Evolutionary conservation across 1,140 invertebrate species (phyloP).

Genomic region (Tribolium madens): DNA sequence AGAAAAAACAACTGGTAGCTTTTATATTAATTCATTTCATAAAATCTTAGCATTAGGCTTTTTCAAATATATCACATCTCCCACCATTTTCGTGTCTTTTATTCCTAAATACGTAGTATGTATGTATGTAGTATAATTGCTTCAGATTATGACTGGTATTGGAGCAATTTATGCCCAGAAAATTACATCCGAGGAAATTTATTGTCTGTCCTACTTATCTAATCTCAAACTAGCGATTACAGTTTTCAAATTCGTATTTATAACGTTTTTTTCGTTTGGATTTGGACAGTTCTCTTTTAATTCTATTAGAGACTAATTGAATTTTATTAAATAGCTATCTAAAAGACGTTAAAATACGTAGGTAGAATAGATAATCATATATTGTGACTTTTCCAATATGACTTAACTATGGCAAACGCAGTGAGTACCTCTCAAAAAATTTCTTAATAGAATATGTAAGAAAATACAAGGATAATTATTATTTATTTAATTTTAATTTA

Average conservation of each 20-base stretch:
- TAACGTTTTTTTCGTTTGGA: background rate
- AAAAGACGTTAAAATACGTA: background rate
- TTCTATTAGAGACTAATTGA: background rate
- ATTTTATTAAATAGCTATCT: background rate
- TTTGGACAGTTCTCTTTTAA: background rate
- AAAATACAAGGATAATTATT: too few species aligned
- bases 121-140: too few species aligned
- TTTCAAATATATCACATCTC: too few species aligned
- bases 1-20: too few species aligned
- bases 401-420: background rate
- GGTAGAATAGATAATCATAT: too few species aligned
- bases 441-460: too few species aligned
- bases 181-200: background rate
- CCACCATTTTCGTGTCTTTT: too few species aligned
- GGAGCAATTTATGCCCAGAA: background rate
- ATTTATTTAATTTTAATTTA: too few species aligned
- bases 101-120: too few species aligned
- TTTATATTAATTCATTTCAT: too few species aligned
- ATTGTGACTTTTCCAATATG: background rate
- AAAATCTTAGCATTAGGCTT: too few species aligned
- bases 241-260: background rate
- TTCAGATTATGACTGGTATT: too few species aligned
- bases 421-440: background rate
- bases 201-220: background rate
- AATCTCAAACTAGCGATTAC: background rate